Evolutionary conservation across 2,888 invertebrate genomes (phyloP).

Genomic region (Drosophila subsilvestris): DNA sequence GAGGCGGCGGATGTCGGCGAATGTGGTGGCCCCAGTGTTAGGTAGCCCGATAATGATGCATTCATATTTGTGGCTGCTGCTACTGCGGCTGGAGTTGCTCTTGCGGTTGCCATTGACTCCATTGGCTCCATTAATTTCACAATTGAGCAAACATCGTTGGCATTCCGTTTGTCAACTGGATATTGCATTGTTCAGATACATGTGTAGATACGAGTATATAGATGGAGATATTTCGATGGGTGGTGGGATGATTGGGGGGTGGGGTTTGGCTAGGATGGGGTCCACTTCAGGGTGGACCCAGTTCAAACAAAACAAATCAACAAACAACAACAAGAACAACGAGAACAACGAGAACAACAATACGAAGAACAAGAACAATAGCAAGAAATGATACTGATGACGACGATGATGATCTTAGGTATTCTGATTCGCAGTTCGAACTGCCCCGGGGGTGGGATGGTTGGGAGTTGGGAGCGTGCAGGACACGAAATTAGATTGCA

Average conservation of each 20-base stretch:
- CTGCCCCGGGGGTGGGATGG: background rate
- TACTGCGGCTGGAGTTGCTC: slow-evolving; percentile 4
- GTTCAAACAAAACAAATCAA: slow-evolving; percentile 60
- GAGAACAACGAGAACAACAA: slow-evolving; percentile 47
- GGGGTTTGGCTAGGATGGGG: background rate
- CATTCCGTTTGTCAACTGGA: slow-evolving; percentile 81
- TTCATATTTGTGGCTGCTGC: slow-evolving; percentile 4
- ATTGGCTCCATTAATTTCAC: slow-evolving; percentile 79
- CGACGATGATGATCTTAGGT: background rate
- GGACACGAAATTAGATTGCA: slow-evolving; percentile 41
- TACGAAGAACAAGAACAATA: slow-evolving; percentile 50
- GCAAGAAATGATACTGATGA: slow-evolving; percentile 32
- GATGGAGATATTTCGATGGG: slow-evolving; percentile 21
- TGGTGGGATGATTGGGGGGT: background rate
- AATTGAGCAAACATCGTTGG: slow-evolving; percentile 80
- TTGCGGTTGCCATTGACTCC: slow-evolving; percentile 31
- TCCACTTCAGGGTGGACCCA: slow-evolving; percentile 19
- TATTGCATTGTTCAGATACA: slow-evolving; percentile 33
- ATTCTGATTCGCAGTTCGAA: background rate
- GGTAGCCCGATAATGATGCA: slow-evolving; percentile 8
- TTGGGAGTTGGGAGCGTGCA: slow-evolving; percentile 24
- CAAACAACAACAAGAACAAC: slow-evolving; percentile 40
- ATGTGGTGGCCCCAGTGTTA: slow-evolving; percentile 37
- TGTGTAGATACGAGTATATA: slow-evolving; percentile 30
- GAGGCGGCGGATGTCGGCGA: slow-evolving; percentile 69